phyloP scores from a whole-genome alignment of 2,888 invertebrate species.

The Aricia artaxerxes region DNA sequence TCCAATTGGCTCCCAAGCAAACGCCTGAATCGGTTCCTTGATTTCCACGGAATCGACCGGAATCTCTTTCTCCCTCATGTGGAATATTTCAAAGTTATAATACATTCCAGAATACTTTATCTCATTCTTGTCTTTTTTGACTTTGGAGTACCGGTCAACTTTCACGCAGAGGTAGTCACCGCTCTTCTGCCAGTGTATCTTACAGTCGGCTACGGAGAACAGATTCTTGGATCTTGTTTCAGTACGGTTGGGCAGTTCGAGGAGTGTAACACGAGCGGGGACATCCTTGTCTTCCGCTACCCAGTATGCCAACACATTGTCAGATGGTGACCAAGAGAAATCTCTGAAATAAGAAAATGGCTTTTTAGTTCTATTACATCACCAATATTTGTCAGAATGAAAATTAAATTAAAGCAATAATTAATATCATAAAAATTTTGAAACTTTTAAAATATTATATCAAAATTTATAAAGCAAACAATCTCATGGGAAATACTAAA shows the following conservation, averaged over 20 bases:
- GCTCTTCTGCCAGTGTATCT: slow-evolving; percentile 99
- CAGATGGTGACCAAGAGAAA: slow-evolving; percentile 99
- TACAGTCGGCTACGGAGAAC: slow-evolving; percentile 98
- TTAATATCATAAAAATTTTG: too few species aligned
- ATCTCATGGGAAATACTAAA: neutral
- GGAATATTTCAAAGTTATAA: slow-evolving; percentile 99
- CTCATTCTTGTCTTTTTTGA: slow-evolving; percentile 96
- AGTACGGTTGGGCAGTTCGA: slow-evolving; percentile 94
- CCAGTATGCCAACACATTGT: slow-evolving; percentile 98
- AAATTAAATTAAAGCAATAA: too few species aligned
- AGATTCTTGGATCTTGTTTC: slow-evolving; percentile 96
- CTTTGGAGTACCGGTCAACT: slow-evolving; percentile 88
- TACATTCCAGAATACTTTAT: slow-evolving; percentile 98
- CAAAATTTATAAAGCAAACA: slow-evolving; percentile 2
- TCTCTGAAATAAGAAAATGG: slow-evolving; percentile 79
- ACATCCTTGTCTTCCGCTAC: slow-evolving; percentile 98
- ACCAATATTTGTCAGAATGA: neutral
- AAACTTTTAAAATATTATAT: too few species aligned
- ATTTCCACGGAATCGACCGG: slow-evolving; percentile 99
- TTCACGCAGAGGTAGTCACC: slow-evolving; percentile 99
- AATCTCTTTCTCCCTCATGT: slow-evolving; percentile 98
- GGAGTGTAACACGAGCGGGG: slow-evolving; percentile 95
- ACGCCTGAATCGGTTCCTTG: slow-evolving; percentile 94
- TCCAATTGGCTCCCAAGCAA: slow-evolving; percentile 99
- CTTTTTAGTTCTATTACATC: neutral